Percentiles rank a stretch among this genome's conserved stretches.
phyloP scores from a whole-genome alignment of 2,888 invertebrate species.

The Diaphora mendica region DNA sequence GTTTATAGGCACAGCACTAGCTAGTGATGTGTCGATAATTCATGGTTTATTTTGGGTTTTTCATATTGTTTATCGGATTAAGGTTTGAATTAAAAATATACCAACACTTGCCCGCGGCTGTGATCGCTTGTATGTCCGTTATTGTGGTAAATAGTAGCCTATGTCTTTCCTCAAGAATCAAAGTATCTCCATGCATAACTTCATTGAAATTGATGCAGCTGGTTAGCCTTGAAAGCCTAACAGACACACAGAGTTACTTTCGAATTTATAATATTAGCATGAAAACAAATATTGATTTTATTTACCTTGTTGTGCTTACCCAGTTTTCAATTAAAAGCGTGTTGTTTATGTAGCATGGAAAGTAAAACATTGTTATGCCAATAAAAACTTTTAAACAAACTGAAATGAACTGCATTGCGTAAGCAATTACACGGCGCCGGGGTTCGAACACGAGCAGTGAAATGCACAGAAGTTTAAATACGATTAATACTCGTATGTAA shows the following conservation, averaged over 20 bases:
- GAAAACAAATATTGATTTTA: neutral
- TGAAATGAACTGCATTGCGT: slow-evolving; percentile 15
- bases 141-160: too few species aligned
- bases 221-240: too few species aligned
- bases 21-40: slow-evolving; percentile 5
- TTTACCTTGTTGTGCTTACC: neutral
- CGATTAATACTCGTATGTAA: neutral
- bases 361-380: slow-evolving; percentile 21
- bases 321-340: slow-evolving; percentile 5
- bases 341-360: slow-evolving; percentile 5
- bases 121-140: too few species aligned
- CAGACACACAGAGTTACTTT: too few species aligned
- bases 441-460: neutral
- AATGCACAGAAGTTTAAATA: neutral
- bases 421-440: slow-evolving; percentile 15
- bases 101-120: too few species aligned
- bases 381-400: slow-evolving; percentile 10
- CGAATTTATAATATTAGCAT: too few species aligned
- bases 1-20: slow-evolving; percentile 11
- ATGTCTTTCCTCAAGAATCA: too few species aligned
- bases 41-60: neutral
- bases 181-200: too few species aligned
- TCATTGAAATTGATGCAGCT: too few species aligned
- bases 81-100: neutral
- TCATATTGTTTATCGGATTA: neutral